Conservation (phyloP, 2,113 vertebrate species). For the Micromys minutus region DNA sequence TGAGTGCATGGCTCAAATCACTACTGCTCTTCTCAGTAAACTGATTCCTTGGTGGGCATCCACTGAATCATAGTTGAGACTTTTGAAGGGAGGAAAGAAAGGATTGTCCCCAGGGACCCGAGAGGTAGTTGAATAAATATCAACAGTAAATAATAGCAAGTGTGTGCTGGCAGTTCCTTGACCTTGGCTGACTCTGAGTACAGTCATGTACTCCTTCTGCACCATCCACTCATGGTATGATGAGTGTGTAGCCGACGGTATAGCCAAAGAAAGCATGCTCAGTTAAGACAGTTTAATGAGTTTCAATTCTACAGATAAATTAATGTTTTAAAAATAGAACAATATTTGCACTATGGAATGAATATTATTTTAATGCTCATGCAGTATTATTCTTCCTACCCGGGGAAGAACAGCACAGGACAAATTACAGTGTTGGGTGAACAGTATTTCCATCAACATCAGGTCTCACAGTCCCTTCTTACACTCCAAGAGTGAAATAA, state of each 20-base stretch:
- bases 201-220: not conserved
- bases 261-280: not conserved
- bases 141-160: not conserved
- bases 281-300: not conserved
- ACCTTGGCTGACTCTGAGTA: not conserved
- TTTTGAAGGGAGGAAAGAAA: not conserved
- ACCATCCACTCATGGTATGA: too few species aligned
- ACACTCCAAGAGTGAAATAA: not conserved
- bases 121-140: not conserved
- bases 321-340: not conserved
- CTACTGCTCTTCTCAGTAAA: not conserved
- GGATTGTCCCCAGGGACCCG: not conserved
- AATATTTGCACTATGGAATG: not conserved
- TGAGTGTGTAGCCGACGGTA: not conserved
- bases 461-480: not conserved
- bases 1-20: not conserved
- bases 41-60: not conserved
- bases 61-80: not conserved
- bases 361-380: not conserved
- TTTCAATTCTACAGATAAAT: not conserved
- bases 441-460: not conserved
- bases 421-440: not conserved
- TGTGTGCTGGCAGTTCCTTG: not conserved
- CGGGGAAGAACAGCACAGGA: not conserved
- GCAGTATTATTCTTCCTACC: not conserved